A percentile compares a stretch with the other conserved stretches of the same genome.
Conservation (phyloP, 53 echinoderm and acorn worm genomes). For the Crossaster papposus region DNA sequence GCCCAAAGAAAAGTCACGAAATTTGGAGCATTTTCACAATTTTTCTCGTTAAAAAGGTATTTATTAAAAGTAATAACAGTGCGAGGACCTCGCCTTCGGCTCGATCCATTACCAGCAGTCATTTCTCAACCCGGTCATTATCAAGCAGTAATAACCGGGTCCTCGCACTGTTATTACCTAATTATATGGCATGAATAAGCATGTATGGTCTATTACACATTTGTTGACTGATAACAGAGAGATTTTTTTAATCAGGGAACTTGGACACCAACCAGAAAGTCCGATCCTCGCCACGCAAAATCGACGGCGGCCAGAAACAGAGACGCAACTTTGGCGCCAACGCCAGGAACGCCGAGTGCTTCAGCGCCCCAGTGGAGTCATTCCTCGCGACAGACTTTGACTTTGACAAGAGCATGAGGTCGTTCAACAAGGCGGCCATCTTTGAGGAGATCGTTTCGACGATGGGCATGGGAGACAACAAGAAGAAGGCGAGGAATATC, state of each 20-base stretch:
- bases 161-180: too few species aligned
- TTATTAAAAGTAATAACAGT: too few species aligned
- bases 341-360: slow-evolving; percentile 82
- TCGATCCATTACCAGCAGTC: too few species aligned
- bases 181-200: too few species aligned
- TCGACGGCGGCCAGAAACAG: slow-evolving; percentile 68
- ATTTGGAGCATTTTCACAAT: too few species aligned
- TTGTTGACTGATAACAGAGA: not conserved
- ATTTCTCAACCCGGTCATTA: too few species aligned
- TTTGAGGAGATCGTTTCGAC: slow-evolving; percentile 59
- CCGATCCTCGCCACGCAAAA: slow-evolving; percentile 80
- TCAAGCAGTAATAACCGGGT: too few species aligned
- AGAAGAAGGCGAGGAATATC: slow-evolving; percentile 65
- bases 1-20: too few species aligned
- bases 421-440: slow-evolving; percentile 95
- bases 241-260: slow-evolving; percentile 30
- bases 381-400: slow-evolving; percentile 87
- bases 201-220: too few species aligned
- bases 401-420: slow-evolving; percentile 88
- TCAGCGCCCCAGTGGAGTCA: slow-evolving; percentile 87
- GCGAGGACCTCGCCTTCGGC: too few species aligned
- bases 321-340: slow-evolving; percentile 63
- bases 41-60: too few species aligned
- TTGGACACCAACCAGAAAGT: slow-evolving; percentile 47
- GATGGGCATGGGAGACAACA: slow-evolving; percentile 57